phyloP scores from a whole-genome alignment of 2,113 vertebrate species.

The Gavialis gangeticus region DNA sequence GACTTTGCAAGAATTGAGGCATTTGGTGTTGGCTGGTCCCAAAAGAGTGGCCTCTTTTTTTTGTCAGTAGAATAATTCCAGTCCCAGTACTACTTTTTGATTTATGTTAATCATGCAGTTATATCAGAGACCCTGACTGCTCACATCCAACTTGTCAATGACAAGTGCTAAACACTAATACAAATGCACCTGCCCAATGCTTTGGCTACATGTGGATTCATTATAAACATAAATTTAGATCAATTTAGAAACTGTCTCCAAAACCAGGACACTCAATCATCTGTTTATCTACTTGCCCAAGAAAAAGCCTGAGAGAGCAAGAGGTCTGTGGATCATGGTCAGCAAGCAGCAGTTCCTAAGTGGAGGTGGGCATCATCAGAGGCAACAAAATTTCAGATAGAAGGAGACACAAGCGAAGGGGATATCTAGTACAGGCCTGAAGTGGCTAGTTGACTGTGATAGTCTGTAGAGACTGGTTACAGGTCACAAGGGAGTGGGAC shows the following conservation, averaged over 20 bases:
- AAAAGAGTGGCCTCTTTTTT: not conserved
- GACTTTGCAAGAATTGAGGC: not conserved
- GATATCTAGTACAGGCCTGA: not conserved
- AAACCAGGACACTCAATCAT: not conserved
- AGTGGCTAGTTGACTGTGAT: not conserved
- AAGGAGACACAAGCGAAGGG: not conserved
- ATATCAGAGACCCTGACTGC: not conserved
- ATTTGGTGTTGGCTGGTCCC: not conserved
- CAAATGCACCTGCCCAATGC: not conserved
- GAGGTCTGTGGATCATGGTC: not conserved
- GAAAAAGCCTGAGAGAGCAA: slow-evolving; percentile 6
- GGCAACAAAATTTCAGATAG: not conserved
- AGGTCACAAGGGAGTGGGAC: not conserved
- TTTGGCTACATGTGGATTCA: not conserved
- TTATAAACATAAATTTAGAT: not conserved
- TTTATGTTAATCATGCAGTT: not conserved
- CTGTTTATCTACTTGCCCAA: not conserved
- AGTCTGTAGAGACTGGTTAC: not conserved
- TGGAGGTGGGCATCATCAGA: not conserved
- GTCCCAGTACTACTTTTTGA: not conserved
- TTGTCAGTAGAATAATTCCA: no score
- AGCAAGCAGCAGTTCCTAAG: slow-evolving; percentile 6
- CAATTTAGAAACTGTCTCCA: not conserved
- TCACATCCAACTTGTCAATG: not conserved
- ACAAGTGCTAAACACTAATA: not conserved